A percentile compares a stretch with the other conserved stretches of the same genome.
phyloP scores from a whole-genome alignment of 2,113 vertebrate species.

The Esox niger region DNA sequence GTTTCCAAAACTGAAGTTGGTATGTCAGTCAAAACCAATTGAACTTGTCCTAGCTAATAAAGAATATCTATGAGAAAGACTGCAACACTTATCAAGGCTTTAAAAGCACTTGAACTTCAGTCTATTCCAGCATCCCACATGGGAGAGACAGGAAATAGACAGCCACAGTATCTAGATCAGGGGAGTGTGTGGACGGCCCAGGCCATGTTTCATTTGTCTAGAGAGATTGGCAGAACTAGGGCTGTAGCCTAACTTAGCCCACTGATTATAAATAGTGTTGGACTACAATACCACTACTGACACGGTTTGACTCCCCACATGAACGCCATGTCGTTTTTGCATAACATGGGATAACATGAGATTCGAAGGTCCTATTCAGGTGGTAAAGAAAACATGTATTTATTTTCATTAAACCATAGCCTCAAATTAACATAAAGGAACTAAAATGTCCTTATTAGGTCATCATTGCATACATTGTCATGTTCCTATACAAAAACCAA shows the following conservation, averaged over 20 bases:
- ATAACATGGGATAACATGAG: neutral
- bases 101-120: neutral
- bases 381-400: too few species aligned
- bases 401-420: too few species aligned
- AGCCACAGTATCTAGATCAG: neutral
- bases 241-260: neutral
- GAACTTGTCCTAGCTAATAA: too few species aligned
- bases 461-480: too few species aligned
- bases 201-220: neutral
- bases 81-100: too few species aligned
- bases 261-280: neutral
- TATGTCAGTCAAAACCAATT: too few species aligned
- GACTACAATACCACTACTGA: neutral
- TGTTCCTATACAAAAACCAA: too few species aligned
- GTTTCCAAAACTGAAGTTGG: neutral
- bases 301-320: neutral
- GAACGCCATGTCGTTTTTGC: neutral
- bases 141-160: neutral
- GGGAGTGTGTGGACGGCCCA: neutral
- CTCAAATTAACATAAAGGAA: too few species aligned
- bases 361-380: too few species aligned
- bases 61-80: too few species aligned
- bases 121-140: neutral
- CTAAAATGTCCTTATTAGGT: too few species aligned
- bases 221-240: neutral